These are phyloP conservation scores for Carcinoscorpius rotundicauda DNA, from an alignment of 1,140 invertebrate genomes.

Conservation along the genomic window DNA sequence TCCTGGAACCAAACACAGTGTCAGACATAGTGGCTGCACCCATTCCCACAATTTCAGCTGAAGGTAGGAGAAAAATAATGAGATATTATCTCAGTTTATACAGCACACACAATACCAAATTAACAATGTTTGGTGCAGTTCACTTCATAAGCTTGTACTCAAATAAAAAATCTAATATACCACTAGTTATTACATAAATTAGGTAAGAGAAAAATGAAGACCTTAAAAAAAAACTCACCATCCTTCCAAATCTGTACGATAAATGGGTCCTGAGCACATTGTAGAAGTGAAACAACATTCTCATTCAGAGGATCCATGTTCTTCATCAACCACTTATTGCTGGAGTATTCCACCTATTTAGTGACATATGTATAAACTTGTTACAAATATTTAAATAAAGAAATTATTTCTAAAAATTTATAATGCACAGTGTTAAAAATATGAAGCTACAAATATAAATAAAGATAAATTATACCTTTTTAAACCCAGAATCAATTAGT, in stretches of 20 bases:
- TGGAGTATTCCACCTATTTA: constrained; percentile 77
- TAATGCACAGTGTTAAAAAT: too few relatives aligned
- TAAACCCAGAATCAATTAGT: too few relatives aligned
- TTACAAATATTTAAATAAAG: background rate
- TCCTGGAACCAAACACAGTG: constrained; percentile 84
- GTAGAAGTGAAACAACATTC: constrained; percentile 92
- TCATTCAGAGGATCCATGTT: constrained; percentile 99
- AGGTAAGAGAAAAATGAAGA: too few relatives aligned
- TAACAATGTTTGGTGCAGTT: too few relatives aligned
- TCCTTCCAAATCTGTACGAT: constrained; percentile 98
- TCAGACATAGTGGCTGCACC: constrained; percentile 88
- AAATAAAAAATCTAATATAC: too few relatives aligned
- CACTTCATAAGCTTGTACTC: too few relatives aligned
- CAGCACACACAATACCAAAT: too few relatives aligned
- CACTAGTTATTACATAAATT: too few relatives aligned
- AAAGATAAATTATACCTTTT: too few relatives aligned
- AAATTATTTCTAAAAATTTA: too few relatives aligned
- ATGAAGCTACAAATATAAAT: background rate
- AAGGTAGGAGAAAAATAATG: constrained; percentile 23
- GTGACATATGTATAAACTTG: background rate
- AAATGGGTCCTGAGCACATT: constrained; percentile 90
- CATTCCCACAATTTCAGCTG: constrained; percentile 95
- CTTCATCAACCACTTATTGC: constrained; percentile 97
- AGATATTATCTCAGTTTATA: too few relatives aligned
- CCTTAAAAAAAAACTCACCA: constrained; percentile 38